A percentile compares a stretch with the other conserved stretches of the same genome.
Conservation (phyloP, 2,113 vertebrate species). For the Pyxicephalus adspersus region DNA sequence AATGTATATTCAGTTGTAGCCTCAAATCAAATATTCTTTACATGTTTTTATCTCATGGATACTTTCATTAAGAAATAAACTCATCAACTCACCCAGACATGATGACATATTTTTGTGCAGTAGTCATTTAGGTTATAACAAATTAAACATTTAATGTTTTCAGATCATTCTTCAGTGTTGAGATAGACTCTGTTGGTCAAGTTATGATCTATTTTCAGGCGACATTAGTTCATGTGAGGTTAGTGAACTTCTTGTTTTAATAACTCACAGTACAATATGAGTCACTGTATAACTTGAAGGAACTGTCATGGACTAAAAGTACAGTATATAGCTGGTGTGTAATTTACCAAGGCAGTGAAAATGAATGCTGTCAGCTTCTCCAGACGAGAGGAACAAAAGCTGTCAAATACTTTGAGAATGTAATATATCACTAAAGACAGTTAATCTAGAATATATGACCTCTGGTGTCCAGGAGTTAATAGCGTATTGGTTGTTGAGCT, state of each 20-base stretch:
- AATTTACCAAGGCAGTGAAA: slow-evolving; percentile 59
- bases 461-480: slow-evolving; percentile 67
- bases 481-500: slow-evolving; percentile 58
- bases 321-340: slow-evolving; percentile 39
- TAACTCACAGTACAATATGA: slow-evolving; percentile 33
- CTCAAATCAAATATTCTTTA: background rate
- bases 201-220: background rate
- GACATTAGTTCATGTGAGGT: slow-evolving; percentile 21
- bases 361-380: slow-evolving; percentile 62
- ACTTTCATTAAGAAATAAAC: background rate
- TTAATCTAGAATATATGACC: slow-evolving; percentile 71
- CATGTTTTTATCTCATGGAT: background rate
- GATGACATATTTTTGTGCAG: background rate
- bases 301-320: slow-evolving; percentile 36
- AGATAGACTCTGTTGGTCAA: background rate
- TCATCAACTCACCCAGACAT: background rate
- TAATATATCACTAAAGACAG: slow-evolving; percentile 75
- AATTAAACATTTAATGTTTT: background rate
- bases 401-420: slow-evolving; percentile 68
- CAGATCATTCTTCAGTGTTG: background rate
- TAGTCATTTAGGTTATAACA: background rate
- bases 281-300: slow-evolving; percentile 18
- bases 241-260: slow-evolving; percentile 50
- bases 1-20: too few species aligned
- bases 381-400: slow-evolving; percentile 64